Percentiles rank a stretch among this genome's conserved stretches.
Evolutionary conservation across 2,113 vertebrate genomes (phyloP).

Genomic region (Ramphastos sulfuratus): DNA sequence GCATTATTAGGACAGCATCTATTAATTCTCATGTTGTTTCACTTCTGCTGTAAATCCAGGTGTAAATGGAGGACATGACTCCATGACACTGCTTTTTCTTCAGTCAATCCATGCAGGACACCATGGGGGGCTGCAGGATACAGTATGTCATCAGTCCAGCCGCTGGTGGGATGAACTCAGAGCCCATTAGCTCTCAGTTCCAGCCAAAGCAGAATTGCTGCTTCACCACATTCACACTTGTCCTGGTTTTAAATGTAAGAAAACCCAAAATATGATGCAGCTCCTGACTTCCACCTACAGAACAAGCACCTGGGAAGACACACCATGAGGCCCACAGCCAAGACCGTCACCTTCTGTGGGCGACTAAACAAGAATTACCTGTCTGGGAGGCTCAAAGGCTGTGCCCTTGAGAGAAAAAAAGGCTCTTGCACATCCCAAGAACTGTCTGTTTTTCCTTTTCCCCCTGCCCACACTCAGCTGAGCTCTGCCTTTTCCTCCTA

Average conservation of each 20-base stretch:
- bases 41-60: neutral
- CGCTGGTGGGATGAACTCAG: neutral
- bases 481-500: neutral
- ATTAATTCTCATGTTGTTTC: neutral
- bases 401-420: constrained; percentile 8
- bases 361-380: constrained; percentile 27
- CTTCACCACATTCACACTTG: neutral
- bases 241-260: neutral
- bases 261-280: neutral
- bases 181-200: neutral
- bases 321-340: neutral
- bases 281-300: constrained; percentile 15
- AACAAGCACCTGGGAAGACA: constrained; percentile 25
- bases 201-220: neutral
- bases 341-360: constrained; percentile 1
- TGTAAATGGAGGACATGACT: neutral
- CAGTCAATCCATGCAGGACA: neutral
- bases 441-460: constrained; percentile 11
- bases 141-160: accelerated
- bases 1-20: accelerated
- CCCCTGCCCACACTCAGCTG: constrained; percentile 4
- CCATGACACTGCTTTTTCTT: neutral
- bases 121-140: neutral
- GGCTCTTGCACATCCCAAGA: neutral
- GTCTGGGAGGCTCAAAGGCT: constrained; percentile 36